Conservation (phyloP, 1,140 invertebrate species). For the Onthophagus taurus region DNA sequence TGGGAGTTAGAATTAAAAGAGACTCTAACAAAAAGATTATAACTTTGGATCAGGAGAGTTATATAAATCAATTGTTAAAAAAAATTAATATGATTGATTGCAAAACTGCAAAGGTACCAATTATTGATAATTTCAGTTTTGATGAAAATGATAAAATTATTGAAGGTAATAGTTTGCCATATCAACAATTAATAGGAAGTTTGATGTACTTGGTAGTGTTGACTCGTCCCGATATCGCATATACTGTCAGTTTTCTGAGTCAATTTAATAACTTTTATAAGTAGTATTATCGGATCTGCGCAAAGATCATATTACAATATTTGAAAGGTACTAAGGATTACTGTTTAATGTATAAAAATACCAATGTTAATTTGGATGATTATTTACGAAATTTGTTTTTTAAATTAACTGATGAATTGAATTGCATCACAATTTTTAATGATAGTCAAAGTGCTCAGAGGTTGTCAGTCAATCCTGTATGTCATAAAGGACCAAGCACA, state of each 20-base stretch:
- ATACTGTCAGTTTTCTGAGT: constrained; percentile 26
- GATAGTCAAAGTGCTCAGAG: background rate
- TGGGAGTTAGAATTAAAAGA: background rate
- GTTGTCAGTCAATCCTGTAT: background rate
- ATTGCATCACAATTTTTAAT: no score
- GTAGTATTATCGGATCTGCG: constrained; percentile 24
- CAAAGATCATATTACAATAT: constrained; percentile 32
- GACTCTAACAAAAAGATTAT: background rate
- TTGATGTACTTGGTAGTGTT: constrained; percentile 31
- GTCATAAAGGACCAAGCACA: background rate
- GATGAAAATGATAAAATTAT: background rate
- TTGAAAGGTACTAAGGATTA: constrained; percentile 33
- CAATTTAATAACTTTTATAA: constrained; percentile 24
- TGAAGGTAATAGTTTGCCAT: no score
- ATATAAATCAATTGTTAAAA: constrained; percentile 4
- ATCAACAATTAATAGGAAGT: constrained; percentile 24
- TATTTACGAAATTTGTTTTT: background rate
- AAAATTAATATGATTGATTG: background rate
- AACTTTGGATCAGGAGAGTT: constrained; percentile 3
- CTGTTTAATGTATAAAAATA: no score
- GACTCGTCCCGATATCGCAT: constrained; percentile 34
- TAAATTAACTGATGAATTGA: background rate
- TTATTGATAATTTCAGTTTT: background rate
- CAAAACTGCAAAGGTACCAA: background rate
- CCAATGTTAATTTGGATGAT: no score